Evolutionary conservation across 2,797 vertebrate genomes (phyloP).

Genomic region (Anabas testudineus): DNA sequence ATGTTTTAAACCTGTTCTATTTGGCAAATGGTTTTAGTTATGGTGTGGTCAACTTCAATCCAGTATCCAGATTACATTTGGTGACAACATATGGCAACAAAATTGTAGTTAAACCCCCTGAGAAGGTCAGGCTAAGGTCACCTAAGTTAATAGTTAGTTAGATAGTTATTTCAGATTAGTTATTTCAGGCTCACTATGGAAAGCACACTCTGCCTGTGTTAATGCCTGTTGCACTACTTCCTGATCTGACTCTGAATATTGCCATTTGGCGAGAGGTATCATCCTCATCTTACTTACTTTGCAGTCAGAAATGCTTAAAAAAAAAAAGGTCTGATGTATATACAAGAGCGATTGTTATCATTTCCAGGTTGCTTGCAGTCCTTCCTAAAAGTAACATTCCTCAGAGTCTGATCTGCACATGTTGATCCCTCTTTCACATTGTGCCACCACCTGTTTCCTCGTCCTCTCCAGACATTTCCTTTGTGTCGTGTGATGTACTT

Average conservation of each 20-base stretch:
- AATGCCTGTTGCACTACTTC: background rate
- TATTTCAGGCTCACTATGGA: background rate
- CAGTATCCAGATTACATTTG: no score
- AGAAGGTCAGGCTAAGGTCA: no score
- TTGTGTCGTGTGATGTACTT: conserved; percentile 36
- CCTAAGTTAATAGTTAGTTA: no score
- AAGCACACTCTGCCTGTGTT: background rate
- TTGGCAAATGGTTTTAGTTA: conserved; percentile 13
- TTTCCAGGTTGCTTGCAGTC: background rate
- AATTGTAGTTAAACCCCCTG: background rate
- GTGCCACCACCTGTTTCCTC: conserved; percentile 66
- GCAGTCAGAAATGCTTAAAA: background rate
- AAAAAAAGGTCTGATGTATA: background rate
- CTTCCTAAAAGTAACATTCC: conserved; percentile 6
- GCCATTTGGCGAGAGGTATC: background rate
- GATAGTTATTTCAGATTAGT: background rate
- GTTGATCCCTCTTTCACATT: conserved; percentile 33
- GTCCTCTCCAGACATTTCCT: conserved; percentile 62
- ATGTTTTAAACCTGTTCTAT: background rate
- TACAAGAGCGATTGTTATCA: conserved; percentile 10
- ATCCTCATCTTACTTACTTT: background rate
- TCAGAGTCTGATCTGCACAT: conserved; percentile 20
- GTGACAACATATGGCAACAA: no score
- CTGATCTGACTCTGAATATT: background rate
- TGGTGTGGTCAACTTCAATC: conserved; percentile 2